Percentiles rank a stretch among this genome's conserved stretches.
These are phyloP conservation scores for Pachyrhynchus sulphureomaculatus DNA, from an alignment of 1,140 invertebrate genomes.

Conservation along the genomic window DNA sequence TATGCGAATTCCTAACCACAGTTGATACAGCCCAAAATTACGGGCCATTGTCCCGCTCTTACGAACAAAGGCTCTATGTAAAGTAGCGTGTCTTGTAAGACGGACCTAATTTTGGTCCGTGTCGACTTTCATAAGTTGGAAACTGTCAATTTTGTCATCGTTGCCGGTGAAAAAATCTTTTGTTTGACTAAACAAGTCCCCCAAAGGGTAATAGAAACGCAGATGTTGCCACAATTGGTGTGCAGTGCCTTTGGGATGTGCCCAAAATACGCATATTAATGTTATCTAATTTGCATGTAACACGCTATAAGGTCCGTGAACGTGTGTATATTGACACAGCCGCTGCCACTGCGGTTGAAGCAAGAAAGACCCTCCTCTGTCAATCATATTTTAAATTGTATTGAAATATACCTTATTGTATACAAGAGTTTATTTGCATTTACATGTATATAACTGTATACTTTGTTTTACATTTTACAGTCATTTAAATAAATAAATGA, in stretches of 20 bases:
- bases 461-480: not conserved
- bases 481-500: too few relatives aligned
- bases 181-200: conserved; percentile 43
- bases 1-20: not conserved
- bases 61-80: not conserved
- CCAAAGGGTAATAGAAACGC: conserved; percentile 43
- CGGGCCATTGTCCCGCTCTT: not conserved
- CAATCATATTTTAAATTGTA: conserved; percentile 36
- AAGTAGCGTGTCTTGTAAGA: not conserved
- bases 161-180: conserved; percentile 38
- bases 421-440: not conserved
- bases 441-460: not conserved
- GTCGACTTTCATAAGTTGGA: conserved; percentile 11
- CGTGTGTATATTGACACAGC: conserved; percentile 45
- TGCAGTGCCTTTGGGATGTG: conserved; percentile 37
- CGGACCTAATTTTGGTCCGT: conserved; percentile 3
- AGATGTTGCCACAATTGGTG: conserved; percentile 29
- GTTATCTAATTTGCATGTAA: conserved; percentile 47
- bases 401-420: conserved; percentile 14
- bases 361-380: conserved; percentile 33
- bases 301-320: conserved; percentile 40
- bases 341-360: conserved; percentile 31
- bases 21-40: not conserved
- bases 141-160: conserved; percentile 38
- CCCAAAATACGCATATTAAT: conserved; percentile 48